Conservation (phyloP, 2,888 invertebrate genomes). For the Acleris holmiana region DNA sequence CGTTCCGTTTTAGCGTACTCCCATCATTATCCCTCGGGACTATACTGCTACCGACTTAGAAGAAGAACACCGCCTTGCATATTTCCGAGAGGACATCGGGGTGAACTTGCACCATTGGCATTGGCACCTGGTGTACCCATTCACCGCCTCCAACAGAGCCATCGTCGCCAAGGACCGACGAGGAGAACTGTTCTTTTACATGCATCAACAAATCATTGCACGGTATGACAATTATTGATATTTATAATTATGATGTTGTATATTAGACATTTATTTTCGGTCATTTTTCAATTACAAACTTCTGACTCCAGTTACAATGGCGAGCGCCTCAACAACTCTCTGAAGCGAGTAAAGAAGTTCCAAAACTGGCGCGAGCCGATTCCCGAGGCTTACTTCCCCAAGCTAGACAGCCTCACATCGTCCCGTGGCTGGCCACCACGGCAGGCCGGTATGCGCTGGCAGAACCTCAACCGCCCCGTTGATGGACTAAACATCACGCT, state of each 20-base stretch:
- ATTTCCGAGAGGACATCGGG: conserved; percentile 93
- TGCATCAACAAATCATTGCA: conserved; percentile 86
- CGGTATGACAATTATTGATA: conserved; percentile 52
- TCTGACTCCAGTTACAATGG: conserved; percentile 86
- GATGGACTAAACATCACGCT: conserved; percentile 86
- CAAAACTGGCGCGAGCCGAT: conserved; percentile 88
- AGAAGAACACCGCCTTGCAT: conserved; percentile 91
- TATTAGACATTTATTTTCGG: too few relatives aligned
- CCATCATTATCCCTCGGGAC: conserved; percentile 89
- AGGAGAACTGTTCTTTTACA: conserved; percentile 92
- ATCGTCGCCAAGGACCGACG: conserved; percentile 90
- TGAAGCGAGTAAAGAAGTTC: conserved; percentile 86
- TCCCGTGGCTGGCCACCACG: conserved; percentile 91
- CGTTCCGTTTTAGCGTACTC: conserved; percentile 70
- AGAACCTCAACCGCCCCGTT: conserved; percentile 87
- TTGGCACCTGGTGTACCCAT: conserved; percentile 92
- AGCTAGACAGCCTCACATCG: conserved; percentile 88
- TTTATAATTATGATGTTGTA: too few relatives aligned
- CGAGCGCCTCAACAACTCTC: conserved; percentile 89
- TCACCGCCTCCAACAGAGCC: conserved; percentile 76
- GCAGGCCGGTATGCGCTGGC: conserved; percentile 83
- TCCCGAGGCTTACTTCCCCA: conserved; percentile 92
- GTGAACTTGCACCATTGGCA: conserved; percentile 92
- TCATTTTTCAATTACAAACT: too few relatives aligned
- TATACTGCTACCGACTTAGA: conserved; percentile 92